Evolutionary conservation across 1,140 invertebrate genomes (phyloP), one percentile per base, ranked within the genome.

Genomic region (Cotesia vestalis): DNA sequence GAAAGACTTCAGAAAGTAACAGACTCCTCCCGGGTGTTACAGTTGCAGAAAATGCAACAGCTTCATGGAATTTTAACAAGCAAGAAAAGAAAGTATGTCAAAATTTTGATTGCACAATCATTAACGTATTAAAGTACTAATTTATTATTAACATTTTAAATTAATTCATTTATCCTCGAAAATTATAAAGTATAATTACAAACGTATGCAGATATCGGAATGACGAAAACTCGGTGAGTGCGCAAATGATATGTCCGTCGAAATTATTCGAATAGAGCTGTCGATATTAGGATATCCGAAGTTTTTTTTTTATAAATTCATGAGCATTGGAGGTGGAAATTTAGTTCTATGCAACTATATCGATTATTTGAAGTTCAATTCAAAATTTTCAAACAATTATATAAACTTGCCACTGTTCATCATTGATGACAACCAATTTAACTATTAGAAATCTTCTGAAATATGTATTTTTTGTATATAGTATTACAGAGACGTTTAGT

Each of bases 11-110:
- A 90, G 74, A 88, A 83, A 69, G 85, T 86, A 1, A 87, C 79
- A 72, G 79, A 84, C 35, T 89, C 88, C 71, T 88, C 88, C 53
- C 81, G 89, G 17, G 88, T 90, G 76, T 84, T 86, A 3, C 90
- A 91, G 69, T 83, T 91, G 8, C 85, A 87, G 76, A 91, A 91
- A 80, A 90, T 92, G 75, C 83, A 89, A 74, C 88, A 89, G 27
- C 83, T 92, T n/a, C 87, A 90, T 78, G 86, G 86, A 71, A 88
- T 91, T 71, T 84, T 92, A 1, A 84, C 88, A 17, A 86, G 90
- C 73, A 89, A 86, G 71, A 90, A 87, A 72, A 91, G 89, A 86
- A 90, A 90, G 91, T 91, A 83, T 34, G 80, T 80, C 51, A 46
- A 64, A 55, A 72, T 59, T 68, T 70, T 34, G 59, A 14, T 62